Evolutionary conservation across 1,140 invertebrate genomes (phyloP).

Genomic region (Chlorops oryzae): DNA sequence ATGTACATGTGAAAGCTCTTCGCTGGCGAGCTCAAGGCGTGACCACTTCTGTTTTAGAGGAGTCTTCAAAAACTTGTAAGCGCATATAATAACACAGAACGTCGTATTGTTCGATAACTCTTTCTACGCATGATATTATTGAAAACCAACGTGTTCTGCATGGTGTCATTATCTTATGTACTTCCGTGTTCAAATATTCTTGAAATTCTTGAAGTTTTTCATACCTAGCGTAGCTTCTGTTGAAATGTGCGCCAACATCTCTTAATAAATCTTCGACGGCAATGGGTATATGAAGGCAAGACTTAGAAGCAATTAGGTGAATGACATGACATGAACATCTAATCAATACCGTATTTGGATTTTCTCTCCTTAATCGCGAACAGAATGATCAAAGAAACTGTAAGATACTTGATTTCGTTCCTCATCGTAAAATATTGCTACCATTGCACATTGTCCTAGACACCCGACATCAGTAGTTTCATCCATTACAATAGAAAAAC

Average conservation of each 20-base stretch:
- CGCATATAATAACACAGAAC: neutral
- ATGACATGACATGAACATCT: neutral
- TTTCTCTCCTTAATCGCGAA: neutral
- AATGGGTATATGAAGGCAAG: neutral
- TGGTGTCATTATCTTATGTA: conserved; percentile 5
- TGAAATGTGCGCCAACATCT: neutral
- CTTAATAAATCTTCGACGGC: conserved; percentile 1
- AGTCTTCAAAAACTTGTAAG: conserved; percentile 4
- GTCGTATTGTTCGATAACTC: conserved; percentile 1
- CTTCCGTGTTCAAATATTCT: conserved; percentile 1
- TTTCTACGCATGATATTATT: neutral
- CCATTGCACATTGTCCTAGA: too few species aligned
- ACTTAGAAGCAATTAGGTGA: neutral
- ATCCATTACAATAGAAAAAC: too few species aligned
- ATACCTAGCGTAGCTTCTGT: neutral
- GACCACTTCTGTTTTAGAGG: too few species aligned
- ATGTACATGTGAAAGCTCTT: too few species aligned
- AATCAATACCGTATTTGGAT: conserved; percentile 1
- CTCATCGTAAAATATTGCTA: too few species aligned
- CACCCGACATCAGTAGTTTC: too few species aligned
- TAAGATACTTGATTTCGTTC: too few species aligned
- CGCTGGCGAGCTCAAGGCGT: too few species aligned
- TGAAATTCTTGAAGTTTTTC: conserved; percentile 3
- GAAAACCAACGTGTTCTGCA: conserved; percentile 2
- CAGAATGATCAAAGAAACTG: too few species aligned